phyloP scores from a whole-genome alignment of 2,113 vertebrate genomes.

The Merops nubicus region DNA sequence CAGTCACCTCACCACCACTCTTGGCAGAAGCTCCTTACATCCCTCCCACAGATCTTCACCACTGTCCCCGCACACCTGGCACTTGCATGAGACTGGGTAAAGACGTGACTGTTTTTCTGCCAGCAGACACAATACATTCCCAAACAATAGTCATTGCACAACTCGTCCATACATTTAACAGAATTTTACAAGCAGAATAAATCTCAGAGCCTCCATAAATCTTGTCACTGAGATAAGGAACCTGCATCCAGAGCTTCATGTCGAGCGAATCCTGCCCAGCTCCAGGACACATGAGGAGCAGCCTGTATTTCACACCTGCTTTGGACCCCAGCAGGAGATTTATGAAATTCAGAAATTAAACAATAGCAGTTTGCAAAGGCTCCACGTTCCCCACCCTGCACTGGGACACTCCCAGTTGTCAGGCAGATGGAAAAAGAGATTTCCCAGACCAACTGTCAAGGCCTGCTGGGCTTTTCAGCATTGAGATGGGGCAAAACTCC shows the following conservation, averaged over 20 bases:
- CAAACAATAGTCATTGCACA: conserved; percentile 41
- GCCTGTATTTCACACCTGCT: conserved; percentile 38
- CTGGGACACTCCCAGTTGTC: background rate
- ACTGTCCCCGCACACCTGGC: background rate
- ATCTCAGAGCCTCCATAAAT: conserved; percentile 27
- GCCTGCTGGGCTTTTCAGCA: background rate
- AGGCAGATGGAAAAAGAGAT: background rate
- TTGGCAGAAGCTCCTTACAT: background rate
- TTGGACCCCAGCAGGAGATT: background rate
- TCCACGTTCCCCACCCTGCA: accelerated
- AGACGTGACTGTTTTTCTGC: background rate
- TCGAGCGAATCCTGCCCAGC: conserved; percentile 31
- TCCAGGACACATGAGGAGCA: background rate
- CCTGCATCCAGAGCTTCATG: background rate
- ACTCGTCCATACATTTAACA: conserved; percentile 15
- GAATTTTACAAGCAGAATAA: conserved; percentile 31
- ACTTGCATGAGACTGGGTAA: accelerated
- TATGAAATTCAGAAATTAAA: background rate
- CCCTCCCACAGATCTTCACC: accelerated
- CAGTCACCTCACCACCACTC: background rate
- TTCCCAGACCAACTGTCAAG: background rate
- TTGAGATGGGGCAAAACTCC: background rate
- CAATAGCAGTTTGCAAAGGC: background rate
- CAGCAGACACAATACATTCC: conserved; percentile 44
- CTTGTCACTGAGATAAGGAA: background rate